Percentiles rank a stretch among this genome's conserved stretches.
Evolutionary conservation across 2,888 invertebrate genomes (phyloP).

Genomic region (Mythimna impura): DNA sequence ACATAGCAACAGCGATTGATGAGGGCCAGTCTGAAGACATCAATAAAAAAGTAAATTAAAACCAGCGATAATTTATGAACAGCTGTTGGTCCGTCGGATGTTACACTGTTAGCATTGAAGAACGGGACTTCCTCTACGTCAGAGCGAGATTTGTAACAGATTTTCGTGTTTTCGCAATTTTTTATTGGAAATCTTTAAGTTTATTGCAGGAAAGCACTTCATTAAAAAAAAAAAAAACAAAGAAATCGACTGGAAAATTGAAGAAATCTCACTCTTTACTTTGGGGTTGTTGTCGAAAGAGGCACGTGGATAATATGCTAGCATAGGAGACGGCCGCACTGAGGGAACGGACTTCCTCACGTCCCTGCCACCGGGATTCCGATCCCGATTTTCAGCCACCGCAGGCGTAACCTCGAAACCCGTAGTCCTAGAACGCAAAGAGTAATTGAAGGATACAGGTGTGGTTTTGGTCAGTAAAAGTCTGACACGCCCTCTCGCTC

Average conservation of each 20-base stretch:
- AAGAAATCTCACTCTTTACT: too few species aligned
- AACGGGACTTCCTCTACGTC: constrained; percentile 50
- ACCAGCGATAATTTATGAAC: constrained; percentile 51
- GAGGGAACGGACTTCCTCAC: too few species aligned
- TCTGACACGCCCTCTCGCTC: too few species aligned
- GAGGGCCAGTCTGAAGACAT: constrained; percentile 30
- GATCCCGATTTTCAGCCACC: too few species aligned
- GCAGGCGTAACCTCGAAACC: too few species aligned
- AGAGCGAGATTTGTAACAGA: constrained; percentile 16
- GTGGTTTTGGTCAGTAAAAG: too few species aligned
- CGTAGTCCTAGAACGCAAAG: too few species aligned
- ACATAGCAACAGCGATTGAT: constrained; percentile 46
- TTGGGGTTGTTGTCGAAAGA: too few species aligned
- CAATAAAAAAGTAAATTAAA: constrained; percentile 58
- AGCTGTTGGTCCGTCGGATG: constrained; percentile 30
- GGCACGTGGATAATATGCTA: too few species aligned
- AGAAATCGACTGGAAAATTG: neutral
- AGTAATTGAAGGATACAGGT: too few species aligned
- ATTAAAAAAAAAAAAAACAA: neutral
- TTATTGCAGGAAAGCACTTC: constrained; percentile 9
- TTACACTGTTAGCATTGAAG: constrained; percentile 27
- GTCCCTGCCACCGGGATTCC: too few species aligned
- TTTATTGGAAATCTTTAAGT: constrained; percentile 18
- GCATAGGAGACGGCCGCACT: too few species aligned
- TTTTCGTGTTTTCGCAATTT: constrained; percentile 17